phyloP scores from a whole-genome alignment of 2,888 invertebrate species.

The Gastrophysa polygoni region DNA sequence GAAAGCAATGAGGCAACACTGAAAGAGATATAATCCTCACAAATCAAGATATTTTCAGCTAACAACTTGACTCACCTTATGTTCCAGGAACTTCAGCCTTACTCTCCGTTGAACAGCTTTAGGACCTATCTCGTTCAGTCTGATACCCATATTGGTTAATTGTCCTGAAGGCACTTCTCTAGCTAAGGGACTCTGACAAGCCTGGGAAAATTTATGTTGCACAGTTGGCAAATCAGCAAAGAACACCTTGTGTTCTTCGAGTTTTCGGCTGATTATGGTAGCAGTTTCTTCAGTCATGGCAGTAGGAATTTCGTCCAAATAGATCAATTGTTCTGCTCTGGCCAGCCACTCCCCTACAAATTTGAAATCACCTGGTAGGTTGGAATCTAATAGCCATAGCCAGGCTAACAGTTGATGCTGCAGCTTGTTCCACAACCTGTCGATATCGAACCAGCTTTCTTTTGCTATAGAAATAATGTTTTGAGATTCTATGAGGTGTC shows the following conservation, averaged over 20 bases:
- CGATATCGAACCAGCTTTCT: slow-evolving; percentile 85
- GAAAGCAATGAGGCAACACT: slow-evolving; percentile 90
- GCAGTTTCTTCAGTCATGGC: slow-evolving; percentile 90
- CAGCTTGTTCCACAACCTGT: slow-evolving; percentile 80
- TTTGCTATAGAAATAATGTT: slow-evolving; percentile 81
- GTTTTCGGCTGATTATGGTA: slow-evolving; percentile 82
- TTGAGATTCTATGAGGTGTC: slow-evolving; percentile 79
- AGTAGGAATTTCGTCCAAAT: slow-evolving; percentile 82
- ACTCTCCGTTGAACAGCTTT: slow-evolving; percentile 83
- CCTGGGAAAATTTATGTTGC: slow-evolving; percentile 77
- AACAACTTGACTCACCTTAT: slow-evolving; percentile 71
- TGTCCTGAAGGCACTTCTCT: slow-evolving; percentile 79
- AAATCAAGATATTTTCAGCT: too few species aligned
- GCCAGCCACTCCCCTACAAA: slow-evolving; percentile 90
- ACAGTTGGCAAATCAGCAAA: slow-evolving; percentile 84
- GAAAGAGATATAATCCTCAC: too few species aligned
- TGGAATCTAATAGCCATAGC: slow-evolving; percentile 87
- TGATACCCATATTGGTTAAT: slow-evolving; percentile 78
- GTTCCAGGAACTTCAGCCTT: slow-evolving; percentile 87
- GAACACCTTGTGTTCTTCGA: slow-evolving; percentile 89
- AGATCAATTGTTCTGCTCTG: slow-evolving; percentile 80
- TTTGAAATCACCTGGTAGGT: slow-evolving; percentile 79
- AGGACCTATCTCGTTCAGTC: slow-evolving; percentile 76
- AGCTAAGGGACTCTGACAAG: slow-evolving; percentile 71
- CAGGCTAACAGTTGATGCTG: slow-evolving; percentile 81